A percentile compares a stretch with the other conserved stretches of the same genome.
Evolutionary conservation across 2,797 vertebrate genomes (phyloP).

Genomic region (Xerus rutilus): DNA sequence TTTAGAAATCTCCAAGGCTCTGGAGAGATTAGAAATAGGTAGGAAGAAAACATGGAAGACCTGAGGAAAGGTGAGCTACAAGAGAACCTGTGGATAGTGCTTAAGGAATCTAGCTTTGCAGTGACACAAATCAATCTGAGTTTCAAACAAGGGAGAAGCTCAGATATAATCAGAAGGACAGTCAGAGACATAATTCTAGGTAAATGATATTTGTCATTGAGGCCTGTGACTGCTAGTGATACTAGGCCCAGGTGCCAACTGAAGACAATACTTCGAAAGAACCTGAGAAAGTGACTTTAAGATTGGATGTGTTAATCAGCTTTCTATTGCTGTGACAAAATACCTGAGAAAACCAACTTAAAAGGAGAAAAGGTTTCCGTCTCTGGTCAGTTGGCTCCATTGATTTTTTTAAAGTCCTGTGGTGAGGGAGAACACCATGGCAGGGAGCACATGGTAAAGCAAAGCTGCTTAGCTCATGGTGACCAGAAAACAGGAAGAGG

Average conservation of each 20-base stretch:
- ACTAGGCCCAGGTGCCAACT: neutral
- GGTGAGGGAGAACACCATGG: neutral
- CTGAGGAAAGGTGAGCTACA: neutral
- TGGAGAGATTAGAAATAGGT: neutral
- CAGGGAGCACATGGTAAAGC: neutral
- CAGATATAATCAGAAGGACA: neutral
- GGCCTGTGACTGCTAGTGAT: neutral
- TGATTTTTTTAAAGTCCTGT: neutral
- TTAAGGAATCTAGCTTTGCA: neutral
- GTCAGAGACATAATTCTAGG: neutral
- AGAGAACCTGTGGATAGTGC: neutral
- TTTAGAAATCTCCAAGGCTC: slow-evolving; percentile 28
- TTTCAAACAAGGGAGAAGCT: neutral
- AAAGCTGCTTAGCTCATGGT: neutral
- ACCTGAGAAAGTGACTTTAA: neutral
- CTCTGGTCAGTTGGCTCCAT: neutral
- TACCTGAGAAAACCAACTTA: neutral
- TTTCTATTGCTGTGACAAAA: neutral
- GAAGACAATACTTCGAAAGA: neutral
- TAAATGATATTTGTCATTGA: neutral
- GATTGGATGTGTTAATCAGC: neutral
- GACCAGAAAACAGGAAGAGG: neutral
- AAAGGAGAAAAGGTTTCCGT: neutral
- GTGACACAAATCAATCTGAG: neutral
- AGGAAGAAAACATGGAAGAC: neutral